phyloP scores from a whole-genome alignment of 2,888 invertebrate genomes.

The Dioctria rufipes region DNA sequence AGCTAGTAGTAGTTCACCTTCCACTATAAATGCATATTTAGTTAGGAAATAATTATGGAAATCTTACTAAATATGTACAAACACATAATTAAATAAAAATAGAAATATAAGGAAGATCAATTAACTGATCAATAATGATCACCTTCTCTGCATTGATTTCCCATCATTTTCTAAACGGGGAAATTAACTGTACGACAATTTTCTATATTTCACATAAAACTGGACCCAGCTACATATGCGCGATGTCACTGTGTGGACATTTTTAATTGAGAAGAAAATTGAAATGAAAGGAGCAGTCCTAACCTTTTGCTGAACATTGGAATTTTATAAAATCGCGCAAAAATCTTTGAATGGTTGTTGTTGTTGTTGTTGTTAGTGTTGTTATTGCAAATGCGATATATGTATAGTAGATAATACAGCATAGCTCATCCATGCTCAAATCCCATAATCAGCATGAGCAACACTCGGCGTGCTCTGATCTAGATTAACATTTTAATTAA shows the following conservation, averaged over 20 bases:
- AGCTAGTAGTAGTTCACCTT: too few species aligned
- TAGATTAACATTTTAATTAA: conserved; percentile 58
- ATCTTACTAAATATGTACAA: too few species aligned
- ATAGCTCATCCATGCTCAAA: not conserved
- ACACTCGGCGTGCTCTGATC: conserved; percentile 28
- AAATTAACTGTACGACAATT: conserved; percentile 9
- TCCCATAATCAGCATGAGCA: conserved; percentile 21
- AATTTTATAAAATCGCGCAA: conserved; percentile 38
- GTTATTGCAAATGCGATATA: not conserved
- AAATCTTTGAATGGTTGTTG: not conserved
- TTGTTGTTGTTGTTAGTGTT: not conserved
- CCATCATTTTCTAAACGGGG: not conserved
- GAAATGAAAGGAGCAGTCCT: conserved; percentile 13
- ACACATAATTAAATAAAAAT: too few species aligned
- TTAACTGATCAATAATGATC: too few species aligned
- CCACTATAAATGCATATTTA: too few species aligned
- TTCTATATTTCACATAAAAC: conserved; percentile 18
- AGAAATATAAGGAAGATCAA: too few species aligned
- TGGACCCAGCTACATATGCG: conserved; percentile 18
- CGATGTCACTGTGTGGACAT: conserved; percentile 12
- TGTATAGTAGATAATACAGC: not conserved
- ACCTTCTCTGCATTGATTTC: not conserved
- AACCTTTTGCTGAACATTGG: conserved; percentile 29
- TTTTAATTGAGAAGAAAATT: conserved; percentile 46
- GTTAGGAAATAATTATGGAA: too few species aligned